These are phyloP conservation scores for Anhinga rufa DNA, from an alignment of 2,113 vertebrate species.

Conservation along the genomic window DNA sequence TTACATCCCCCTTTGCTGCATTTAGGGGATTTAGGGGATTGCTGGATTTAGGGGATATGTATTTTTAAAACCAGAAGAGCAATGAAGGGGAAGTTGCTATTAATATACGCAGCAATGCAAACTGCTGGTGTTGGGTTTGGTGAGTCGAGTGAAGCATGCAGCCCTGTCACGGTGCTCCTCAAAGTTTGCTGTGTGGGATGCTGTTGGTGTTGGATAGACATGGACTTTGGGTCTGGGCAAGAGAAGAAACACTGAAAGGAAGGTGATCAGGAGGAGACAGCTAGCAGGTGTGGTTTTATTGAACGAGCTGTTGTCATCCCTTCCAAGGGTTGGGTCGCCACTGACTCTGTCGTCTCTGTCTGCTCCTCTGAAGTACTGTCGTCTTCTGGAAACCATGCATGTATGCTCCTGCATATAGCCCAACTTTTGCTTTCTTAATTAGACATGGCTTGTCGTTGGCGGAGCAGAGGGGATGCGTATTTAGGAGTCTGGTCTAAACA, in stretches of 20 bases:
- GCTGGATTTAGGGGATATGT: neutral
- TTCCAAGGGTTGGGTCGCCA: neutral
- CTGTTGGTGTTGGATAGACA: neutral
- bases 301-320: neutral
- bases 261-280: neutral
- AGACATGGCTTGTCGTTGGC: neutral
- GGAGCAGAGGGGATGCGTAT: neutral
- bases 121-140: neutral
- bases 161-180: neutral
- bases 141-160: neutral
- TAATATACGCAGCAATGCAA: neutral
- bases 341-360: fast-evolving
- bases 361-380: neutral
- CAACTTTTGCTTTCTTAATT: neutral
- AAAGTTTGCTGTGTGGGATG: neutral
- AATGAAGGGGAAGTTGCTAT: neutral
- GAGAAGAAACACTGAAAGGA: neutral
- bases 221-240: neutral
- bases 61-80: neutral
- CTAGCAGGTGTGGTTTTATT: neutral
- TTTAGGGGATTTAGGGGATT: no score
- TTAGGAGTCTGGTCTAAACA: neutral
- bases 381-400: fast-evolving
- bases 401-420: neutral
- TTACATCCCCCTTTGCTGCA: neutral